Evolutionary conservation across 2,797 vertebrate genomes (phyloP).

Genomic region (Amniataba percoides): DNA sequence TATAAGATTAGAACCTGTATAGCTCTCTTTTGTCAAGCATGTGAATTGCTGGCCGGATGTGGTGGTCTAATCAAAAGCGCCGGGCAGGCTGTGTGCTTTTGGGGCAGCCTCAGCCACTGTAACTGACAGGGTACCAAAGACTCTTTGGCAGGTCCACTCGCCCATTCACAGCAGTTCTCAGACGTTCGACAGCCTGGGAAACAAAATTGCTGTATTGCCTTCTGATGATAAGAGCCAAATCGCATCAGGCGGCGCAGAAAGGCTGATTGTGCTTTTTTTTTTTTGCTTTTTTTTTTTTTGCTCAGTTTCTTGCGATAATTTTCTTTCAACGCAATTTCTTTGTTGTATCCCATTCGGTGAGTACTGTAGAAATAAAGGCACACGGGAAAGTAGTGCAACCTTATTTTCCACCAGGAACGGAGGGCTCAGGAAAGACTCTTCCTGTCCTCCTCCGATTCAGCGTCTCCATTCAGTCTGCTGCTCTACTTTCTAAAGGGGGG

Average conservation of each 20-base stretch:
- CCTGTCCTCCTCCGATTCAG: slow-evolving; percentile 34
- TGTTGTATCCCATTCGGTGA: slow-evolving; percentile 40
- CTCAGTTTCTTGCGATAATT: slow-evolving; percentile 37
- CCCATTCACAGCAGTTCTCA: slow-evolving; percentile 73
- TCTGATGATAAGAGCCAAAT: slow-evolving; percentile 76
- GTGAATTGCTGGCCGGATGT: slow-evolving; percentile 58
- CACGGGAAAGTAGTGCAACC: background rate
- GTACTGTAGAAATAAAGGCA: slow-evolving; percentile 26
- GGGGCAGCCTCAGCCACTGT: slow-evolving; percentile 58
- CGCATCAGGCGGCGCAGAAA: slow-evolving; percentile 45
- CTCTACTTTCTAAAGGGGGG: background rate
- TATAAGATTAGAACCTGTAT: slow-evolving; percentile 53
- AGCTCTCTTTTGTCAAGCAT: slow-evolving; percentile 53
- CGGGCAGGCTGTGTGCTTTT: slow-evolving; percentile 50
- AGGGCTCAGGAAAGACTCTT: slow-evolving; percentile 31
- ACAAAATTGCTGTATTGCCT: slow-evolving; percentile 74
- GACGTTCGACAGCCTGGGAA: slow-evolving; percentile 71
- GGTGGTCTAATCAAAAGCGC: slow-evolving; percentile 56
- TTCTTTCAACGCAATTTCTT: slow-evolving; percentile 42
- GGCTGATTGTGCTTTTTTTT: slow-evolving; percentile 53
- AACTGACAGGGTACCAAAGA: slow-evolving; percentile 78
- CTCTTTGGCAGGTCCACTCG: slow-evolving; percentile 78
- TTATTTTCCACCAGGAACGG: slow-evolving; percentile 12
- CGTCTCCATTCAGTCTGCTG: slow-evolving; percentile 4
- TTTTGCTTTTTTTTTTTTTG: background rate